phyloP scores from a whole-genome alignment of 2,888 invertebrate species.

The Pammene aurita region DNA sequence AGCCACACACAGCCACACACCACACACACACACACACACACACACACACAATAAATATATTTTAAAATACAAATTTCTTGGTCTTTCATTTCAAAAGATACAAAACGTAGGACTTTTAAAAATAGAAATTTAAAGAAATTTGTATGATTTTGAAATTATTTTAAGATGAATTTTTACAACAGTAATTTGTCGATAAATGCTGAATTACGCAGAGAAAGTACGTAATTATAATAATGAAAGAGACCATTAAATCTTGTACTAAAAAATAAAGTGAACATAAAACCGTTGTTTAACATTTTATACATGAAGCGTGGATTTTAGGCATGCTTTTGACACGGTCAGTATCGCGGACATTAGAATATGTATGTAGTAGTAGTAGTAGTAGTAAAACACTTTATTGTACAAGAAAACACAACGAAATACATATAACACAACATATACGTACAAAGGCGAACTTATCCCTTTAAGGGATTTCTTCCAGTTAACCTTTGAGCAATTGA shows the following conservation, averaged over 20 bases:
- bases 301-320: conserved; percentile 10
- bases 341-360: background rate
- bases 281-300: conserved; percentile 17
- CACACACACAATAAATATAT: no score
- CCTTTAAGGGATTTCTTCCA: no score
- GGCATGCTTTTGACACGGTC: conserved; percentile 1
- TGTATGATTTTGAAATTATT: background rate
- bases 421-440: no score
- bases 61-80: no score
- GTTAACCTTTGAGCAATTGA: no score
- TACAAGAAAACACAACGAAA: no score
- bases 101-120: no score
- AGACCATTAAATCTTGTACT: conserved; percentile 27
- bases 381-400: no score
- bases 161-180: background rate
- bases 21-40: no score
- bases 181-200: conserved; percentile 13
- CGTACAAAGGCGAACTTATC: no score
- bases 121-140: background rate
- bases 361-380: background rate
- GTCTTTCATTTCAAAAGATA: no score
- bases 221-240: conserved; percentile 23
- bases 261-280: conserved; percentile 30
- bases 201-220: conserved; percentile 11
- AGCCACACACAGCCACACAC: no score